Conservation (phyloP, 2,888 invertebrate genomes). For the Bhutanitis thaidina region DNA sequence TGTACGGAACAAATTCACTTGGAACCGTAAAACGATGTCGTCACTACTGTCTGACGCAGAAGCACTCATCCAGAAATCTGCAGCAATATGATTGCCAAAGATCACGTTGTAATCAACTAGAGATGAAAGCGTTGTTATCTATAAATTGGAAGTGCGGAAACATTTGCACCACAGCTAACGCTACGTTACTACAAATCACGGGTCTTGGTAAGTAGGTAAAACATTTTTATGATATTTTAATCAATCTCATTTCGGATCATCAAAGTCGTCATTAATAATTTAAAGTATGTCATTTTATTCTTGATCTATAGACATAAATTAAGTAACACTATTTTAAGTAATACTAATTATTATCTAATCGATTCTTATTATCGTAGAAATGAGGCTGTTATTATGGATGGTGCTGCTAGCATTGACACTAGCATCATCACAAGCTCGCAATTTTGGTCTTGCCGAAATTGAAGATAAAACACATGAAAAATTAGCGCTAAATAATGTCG, state of each 20-base stretch:
- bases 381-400: slow-evolving; percentile 55
- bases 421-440: slow-evolving; percentile 47
- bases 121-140: slow-evolving; percentile 71
- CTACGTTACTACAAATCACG: slow-evolving; percentile 47
- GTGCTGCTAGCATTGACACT: slow-evolving; percentile 50
- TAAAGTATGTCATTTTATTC: too few relatives aligned
- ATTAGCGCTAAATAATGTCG: slow-evolving; percentile 21
- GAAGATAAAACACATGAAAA: slow-evolving; percentile 26
- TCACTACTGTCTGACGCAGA: slow-evolving; percentile 50
- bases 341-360: not conserved
- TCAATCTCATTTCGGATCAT: not conserved
- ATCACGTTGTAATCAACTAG: slow-evolving; percentile 65
- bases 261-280: not conserved
- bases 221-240: not conserved
- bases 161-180: slow-evolving; percentile 57
- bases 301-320: too few relatives aligned
- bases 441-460: slow-evolving; percentile 46
- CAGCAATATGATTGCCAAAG: slow-evolving; percentile 71
- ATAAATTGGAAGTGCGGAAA: slow-evolving; percentile 69
- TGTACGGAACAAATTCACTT: slow-evolving; percentile 62
- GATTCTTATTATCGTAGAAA: slow-evolving; percentile 31
- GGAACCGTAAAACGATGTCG: slow-evolving; percentile 64
- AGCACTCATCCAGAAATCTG: slow-evolving; percentile 73
- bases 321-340: too few relatives aligned
- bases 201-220: slow-evolving; percentile 40